Evolutionary conservation across 2,797 vertebrate genomes (phyloP).

Genomic region (Eospalax fontanierii): DNA sequence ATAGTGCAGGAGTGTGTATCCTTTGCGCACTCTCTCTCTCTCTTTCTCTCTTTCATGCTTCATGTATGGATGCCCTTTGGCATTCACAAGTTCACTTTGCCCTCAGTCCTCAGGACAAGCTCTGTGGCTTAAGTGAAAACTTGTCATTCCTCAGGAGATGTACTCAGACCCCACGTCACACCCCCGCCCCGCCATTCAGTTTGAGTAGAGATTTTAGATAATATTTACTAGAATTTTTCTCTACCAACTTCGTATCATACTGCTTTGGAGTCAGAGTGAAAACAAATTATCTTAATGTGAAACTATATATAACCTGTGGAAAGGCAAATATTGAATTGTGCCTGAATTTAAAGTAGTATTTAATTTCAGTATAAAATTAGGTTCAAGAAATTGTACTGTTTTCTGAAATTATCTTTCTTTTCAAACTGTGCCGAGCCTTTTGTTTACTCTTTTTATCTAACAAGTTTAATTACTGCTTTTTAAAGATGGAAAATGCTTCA

Average conservation of each 20-base stretch:
- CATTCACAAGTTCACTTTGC: background rate
- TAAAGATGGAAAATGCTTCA: constrained; percentile 38
- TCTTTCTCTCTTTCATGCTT: background rate
- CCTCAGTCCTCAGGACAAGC: background rate
- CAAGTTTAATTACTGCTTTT: constrained; percentile 79
- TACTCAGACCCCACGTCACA: constrained; percentile 1
- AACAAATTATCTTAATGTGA: constrained; percentile 77
- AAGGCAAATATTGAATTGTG: constrained; percentile 80
- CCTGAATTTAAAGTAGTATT: constrained; percentile 79
- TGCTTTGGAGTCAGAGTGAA: constrained; percentile 65
- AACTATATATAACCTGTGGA: constrained; percentile 78
- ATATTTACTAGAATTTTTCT: constrained; percentile 60
- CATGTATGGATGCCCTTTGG: background rate
- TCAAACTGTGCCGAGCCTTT: constrained; percentile 72
- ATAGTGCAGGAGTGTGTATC: background rate
- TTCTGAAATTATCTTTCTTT: constrained; percentile 74
- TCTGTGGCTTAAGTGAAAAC: background rate
- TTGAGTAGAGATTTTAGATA: constrained; percentile 44
- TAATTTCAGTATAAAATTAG: constrained; percentile 79
- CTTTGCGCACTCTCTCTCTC: background rate
- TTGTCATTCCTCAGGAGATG: background rate
- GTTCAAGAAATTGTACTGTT: constrained; percentile 73
- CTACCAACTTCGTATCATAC: constrained; percentile 1
- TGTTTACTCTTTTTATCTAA: constrained; percentile 59
- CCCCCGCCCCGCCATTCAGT: constrained; percentile 59